Evolutionary conservation across 2,113 vertebrate species (phyloP).

Genomic region (Pithys albifrons): DNA sequence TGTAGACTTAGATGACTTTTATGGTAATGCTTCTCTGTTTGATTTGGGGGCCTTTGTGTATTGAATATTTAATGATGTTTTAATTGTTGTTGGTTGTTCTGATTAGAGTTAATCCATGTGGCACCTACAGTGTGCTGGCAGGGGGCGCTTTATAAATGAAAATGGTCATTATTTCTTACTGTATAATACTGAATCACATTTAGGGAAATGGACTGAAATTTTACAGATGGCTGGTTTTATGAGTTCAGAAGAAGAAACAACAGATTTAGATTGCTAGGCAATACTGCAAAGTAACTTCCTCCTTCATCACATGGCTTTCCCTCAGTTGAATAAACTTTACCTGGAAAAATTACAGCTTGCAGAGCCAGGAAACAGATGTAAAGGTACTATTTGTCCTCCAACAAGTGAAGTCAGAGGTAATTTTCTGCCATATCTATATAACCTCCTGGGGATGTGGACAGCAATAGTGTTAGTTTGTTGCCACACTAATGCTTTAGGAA

Average conservation of each 20-base stretch:
- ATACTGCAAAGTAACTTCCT: neutral
- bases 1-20: constrained; percentile 43
- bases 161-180: constrained; percentile 41
- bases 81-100: constrained; percentile 51
- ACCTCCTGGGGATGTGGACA: neutral
- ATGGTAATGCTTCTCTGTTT: constrained; percentile 34
- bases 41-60: neutral
- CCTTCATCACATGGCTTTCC: neutral
- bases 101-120: constrained; percentile 49
- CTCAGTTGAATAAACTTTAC: neutral
- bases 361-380: neutral
- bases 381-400: neutral
- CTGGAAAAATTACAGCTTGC: neutral
- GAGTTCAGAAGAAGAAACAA: neutral
- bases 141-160: constrained; percentile 38
- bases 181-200: neutral
- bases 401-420: neutral
- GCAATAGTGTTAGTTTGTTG: neutral
- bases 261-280: neutral
- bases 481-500: neutral
- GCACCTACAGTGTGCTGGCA: constrained; percentile 24
- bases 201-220: constrained; percentile 42
- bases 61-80: constrained; percentile 50
- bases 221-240: constrained; percentile 42
- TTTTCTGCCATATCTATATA: neutral